Evolutionary conservation across 2,113 vertebrate species (phyloP), one percentile per base, ranked within the genome.

Genomic region (Chloropsis hardwickii): DNA sequence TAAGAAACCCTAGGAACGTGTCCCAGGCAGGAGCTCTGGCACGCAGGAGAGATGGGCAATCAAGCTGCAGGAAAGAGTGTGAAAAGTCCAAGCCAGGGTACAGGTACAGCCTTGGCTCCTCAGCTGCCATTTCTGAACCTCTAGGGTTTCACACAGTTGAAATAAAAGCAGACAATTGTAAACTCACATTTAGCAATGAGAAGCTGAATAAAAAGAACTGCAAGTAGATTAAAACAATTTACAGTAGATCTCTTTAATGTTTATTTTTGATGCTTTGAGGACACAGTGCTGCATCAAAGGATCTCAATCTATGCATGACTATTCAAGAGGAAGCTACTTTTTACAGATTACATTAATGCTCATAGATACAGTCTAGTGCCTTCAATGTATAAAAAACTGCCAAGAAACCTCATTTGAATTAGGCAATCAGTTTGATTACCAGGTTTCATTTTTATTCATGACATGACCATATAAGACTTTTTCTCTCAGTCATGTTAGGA

Each of bases 311-410:
- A 44, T 51, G 58, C 81, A 91, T 82, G 70, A 76, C 54, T 82
- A 31, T 89, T 80, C 58, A 94, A 76, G 70, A 92, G 89, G 91
- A 94, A 93, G 58, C 11, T 87, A 7, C 70, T 81, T 95, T 87
- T 91, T 87, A 65, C 77, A 81, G 39, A 37, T 77, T 69, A 11
- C 58, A 48, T 70, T 93, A 80, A 89, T 86, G 58, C 29, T 95
- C 29, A 44, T 25, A 51, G 93, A 72, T 58, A 62, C 53, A 86
- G 62, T 93, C 85, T 91, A 86, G 33, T 85, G 79, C 66, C 17
- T 86, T 88, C 58, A 54, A 27, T 88, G 56, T 76, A 51, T 45
- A 62, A 62, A 62, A 66, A 90, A 28, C 50, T 94, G 70, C 50
- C 31, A 35, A 95, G 66, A 86, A 74, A 71, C 18, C 39, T 77